Evolutionary conservation across 2,888 invertebrate genomes (phyloP).

Genomic region (Schizotus pectinicornis): DNA sequence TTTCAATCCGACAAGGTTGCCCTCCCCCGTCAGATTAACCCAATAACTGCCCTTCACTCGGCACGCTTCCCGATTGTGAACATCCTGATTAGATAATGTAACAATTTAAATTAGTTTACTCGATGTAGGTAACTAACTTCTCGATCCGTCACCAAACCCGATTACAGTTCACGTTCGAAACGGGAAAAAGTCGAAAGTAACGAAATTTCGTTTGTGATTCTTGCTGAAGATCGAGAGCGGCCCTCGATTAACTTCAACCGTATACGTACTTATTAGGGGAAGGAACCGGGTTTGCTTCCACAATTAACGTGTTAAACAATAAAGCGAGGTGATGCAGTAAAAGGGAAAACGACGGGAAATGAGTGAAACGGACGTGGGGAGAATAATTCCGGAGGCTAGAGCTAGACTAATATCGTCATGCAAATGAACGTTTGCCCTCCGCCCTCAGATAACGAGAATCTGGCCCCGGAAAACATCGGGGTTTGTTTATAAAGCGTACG

Average conservation of each 20-base stretch:
- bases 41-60: slow-evolving; percentile 6
- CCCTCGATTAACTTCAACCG: too few species aligned
- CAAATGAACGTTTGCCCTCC: slow-evolving; percentile 28
- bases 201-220: background rate
- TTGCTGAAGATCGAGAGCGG: too few species aligned
- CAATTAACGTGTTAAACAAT: background rate
- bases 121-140: slow-evolving; percentile 17
- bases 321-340: slow-evolving; percentile 7
- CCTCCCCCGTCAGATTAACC: slow-evolving; percentile 10
- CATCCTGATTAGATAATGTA: slow-evolving; percentile 13
- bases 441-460: slow-evolving; percentile 21
- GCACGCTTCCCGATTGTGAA: background rate
- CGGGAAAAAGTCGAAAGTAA: slow-evolving; percentile 4
- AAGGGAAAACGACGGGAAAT: slow-evolving; percentile 12
- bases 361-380: slow-evolving; percentile 18
- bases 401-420: slow-evolving; percentile 28
- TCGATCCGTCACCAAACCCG: slow-evolving; percentile 7
- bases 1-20: slow-evolving; percentile 6
- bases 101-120: slow-evolving; percentile 18
- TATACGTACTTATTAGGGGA: too few species aligned
- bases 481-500: slow-evolving; percentile 26
- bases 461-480: slow-evolving; percentile 27
- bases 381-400: slow-evolving; percentile 21
- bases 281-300: too few species aligned
- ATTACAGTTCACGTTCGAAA: slow-evolving; percentile 7